Percentiles rank a stretch among this genome's conserved stretches.
Evolutionary conservation across 2,888 invertebrate species (phyloP).

Genomic region (Ferrisia virgata): DNA sequence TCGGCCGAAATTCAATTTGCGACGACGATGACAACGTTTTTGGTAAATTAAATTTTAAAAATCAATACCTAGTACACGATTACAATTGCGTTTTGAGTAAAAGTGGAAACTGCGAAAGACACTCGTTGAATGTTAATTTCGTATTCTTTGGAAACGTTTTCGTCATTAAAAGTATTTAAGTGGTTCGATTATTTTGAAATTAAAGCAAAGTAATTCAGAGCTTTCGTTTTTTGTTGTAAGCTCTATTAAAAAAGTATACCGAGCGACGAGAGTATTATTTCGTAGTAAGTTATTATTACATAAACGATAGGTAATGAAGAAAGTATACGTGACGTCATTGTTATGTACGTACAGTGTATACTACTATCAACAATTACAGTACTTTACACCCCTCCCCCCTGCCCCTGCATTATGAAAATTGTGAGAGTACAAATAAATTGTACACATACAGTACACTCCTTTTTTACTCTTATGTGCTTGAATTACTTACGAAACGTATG

Average conservation of each 20-base stretch:
- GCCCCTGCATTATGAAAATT: too few relatives aligned
- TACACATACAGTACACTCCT: background rate
- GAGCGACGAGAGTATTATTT: too few relatives aligned
- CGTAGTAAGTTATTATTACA: too few relatives aligned
- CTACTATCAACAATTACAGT: too few relatives aligned
- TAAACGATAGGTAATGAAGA: too few relatives aligned
- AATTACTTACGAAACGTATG: background rate
- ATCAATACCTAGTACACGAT: background rate
- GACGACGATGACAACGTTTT: background rate
- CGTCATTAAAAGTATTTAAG: background rate
- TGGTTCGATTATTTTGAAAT: background rate
- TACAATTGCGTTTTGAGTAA: background rate
- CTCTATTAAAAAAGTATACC: background rate
- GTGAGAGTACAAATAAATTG: too few relatives aligned
- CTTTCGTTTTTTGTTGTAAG: background rate
- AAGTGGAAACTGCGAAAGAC: background rate
- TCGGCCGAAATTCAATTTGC: constrained; percentile 1
- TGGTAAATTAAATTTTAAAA: constrained; percentile 3
- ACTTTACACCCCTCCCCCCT: background rate
- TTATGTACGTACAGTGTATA: too few relatives aligned
- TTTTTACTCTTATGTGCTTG: background rate
- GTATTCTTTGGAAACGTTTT: background rate
- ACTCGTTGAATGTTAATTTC: background rate
- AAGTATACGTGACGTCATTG: too few relatives aligned
- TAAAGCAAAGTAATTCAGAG: constrained; percentile 6